phyloP scores from a whole-genome alignment of 1,140 invertebrate genomes.

The Meloidogyne hapla region DNA sequence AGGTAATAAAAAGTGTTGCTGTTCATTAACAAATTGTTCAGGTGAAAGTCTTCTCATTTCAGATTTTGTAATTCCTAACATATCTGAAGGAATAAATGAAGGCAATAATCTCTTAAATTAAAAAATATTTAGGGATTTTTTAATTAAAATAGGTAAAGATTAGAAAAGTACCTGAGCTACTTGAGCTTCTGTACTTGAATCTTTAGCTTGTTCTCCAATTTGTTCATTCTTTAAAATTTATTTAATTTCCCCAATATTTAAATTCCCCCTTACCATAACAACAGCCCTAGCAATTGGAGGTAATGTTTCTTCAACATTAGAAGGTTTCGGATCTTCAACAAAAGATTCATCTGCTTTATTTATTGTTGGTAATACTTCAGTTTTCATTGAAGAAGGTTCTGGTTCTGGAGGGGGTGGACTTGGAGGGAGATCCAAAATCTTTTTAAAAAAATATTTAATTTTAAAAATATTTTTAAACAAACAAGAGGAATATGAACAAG shows the following conservation, averaged over 20 bases:
- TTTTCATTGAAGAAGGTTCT: not conserved
- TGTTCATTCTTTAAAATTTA: slow-evolving; percentile 20
- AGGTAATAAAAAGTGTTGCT: slow-evolving; percentile 21
- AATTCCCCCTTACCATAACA: slow-evolving; percentile 14
- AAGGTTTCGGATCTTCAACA: slow-evolving; percentile 20
- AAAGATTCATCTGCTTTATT: slow-evolving; percentile 13
- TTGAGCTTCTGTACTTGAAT: slow-evolving; percentile 17
- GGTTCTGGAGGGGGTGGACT: slow-evolving; percentile 24
- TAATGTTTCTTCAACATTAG: slow-evolving; percentile 11
- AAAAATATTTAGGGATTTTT: not conserved
- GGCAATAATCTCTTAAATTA: slow-evolving; percentile 14
- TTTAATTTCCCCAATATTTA: not conserved
- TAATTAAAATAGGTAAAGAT: no score
- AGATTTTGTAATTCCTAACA: slow-evolving; percentile 5
- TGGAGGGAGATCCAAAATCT: slow-evolving; percentile 3
- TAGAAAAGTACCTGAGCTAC: slow-evolving; percentile 18
- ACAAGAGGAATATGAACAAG: not conserved
- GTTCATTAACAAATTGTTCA: slow-evolving; percentile 23
- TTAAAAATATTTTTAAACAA: no score
- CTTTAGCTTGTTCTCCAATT: slow-evolving; percentile 9
- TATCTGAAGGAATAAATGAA: not conserved
- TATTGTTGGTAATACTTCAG: slow-evolving; percentile 9
- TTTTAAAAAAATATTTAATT: not conserved
- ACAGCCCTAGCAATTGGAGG: slow-evolving; percentile 15
- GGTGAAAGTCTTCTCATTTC: slow-evolving; percentile 21